A percentile compares a stretch with the other conserved stretches of the same genome.
Evolutionary conservation across 23 tunicate genomes (phyloP).

Genomic region (Pegea sp.): DNA sequence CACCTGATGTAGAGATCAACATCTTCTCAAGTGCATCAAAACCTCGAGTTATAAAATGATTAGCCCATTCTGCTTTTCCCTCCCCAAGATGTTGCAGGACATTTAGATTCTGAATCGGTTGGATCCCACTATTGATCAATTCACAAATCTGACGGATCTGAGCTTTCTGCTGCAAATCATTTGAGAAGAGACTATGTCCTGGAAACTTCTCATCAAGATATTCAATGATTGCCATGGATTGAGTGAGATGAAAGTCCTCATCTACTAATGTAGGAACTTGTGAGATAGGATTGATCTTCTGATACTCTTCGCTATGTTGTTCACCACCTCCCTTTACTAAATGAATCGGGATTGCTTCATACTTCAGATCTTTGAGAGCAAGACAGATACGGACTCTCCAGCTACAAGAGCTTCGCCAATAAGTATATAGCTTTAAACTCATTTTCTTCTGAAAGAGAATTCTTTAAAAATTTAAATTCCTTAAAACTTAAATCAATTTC

Average conservation of each 20-base stretch:
- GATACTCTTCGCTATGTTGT: conserved; percentile 17
- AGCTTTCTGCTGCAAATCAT: background rate
- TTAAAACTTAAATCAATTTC: too few species aligned
- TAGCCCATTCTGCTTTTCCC: conserved; percentile 8
- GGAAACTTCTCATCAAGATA: conserved; percentile 47
- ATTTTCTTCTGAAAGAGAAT: too few species aligned
- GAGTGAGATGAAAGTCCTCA: conserved; percentile 12
- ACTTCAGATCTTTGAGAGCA: conserved; percentile 26
- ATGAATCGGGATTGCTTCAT: conserved; percentile 26
- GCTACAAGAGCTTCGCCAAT: conserved; percentile 40
- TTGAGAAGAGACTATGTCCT: background rate
- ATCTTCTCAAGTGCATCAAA: conserved; percentile 21
- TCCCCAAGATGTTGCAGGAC: conserved; percentile 13
- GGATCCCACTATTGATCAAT: conserved; percentile 36
- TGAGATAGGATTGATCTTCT: conserved; percentile 31
- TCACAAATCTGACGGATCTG: background rate
- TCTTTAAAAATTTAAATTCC: too few species aligned
- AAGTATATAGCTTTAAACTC: conserved; percentile 39
- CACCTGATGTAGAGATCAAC: conserved; percentile 12
- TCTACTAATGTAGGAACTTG: conserved; percentile 55
- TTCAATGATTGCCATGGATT: conserved; percentile 69
- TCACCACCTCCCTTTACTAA: conserved; percentile 33
- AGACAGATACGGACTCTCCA: conserved; percentile 65
- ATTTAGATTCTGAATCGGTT: conserved; percentile 37
- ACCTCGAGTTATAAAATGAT: conserved; percentile 7